Evolutionary conservation across 2,113 vertebrate genomes (phyloP), one percentile per base, ranked within the genome.

Genomic region (Corythaixoides concolor): DNA sequence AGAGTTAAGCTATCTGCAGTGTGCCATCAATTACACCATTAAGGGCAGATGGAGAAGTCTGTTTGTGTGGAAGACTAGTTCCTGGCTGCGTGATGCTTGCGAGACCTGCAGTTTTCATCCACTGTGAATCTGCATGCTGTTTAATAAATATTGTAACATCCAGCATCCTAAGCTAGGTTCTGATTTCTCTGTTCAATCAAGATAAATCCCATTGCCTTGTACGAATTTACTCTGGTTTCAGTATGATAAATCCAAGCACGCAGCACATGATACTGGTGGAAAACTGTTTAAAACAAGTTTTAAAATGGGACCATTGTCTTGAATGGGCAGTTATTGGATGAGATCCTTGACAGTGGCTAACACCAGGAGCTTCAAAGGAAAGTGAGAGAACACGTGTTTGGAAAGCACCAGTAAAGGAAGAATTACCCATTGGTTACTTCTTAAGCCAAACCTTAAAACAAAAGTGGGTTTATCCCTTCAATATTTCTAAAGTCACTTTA

Each of bases 371-470:
- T 93, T 89, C 80, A 92, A 69, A 83, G 59, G 22, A 45, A 82
- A 92, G 43, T 23, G 69, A 62, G 41, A 58, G 64, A 96, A 87
- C 72, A 91, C 86, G 74, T 91, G 68, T 58, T 83, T 68, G 85
- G 82, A 95, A 88, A 93, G 69, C 52, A 70, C n/a, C 37, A 62
- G 35, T 24, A 47, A 47, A 88, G 62, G 76, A 92, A 78, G 79
- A 58, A 72, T 77, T 79, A 80, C 37, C 49, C 55, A n/a, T 39
- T 62, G 62, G 50, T 68, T 91, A 78, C 76, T 94, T 69, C 76
- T 94, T 69, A 85, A 90, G 67, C 41, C 82, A 95, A 81, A 55
- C 35, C 43, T 63, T 68, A 59, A 88, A 94, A 88, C 88, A 97
- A 74, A 91, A 53, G 56, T 47, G 45, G 18, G 32, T 93, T 78